Conservation (phyloP, 2,113 vertebrate species). For the Psettodes erumei region DNA sequence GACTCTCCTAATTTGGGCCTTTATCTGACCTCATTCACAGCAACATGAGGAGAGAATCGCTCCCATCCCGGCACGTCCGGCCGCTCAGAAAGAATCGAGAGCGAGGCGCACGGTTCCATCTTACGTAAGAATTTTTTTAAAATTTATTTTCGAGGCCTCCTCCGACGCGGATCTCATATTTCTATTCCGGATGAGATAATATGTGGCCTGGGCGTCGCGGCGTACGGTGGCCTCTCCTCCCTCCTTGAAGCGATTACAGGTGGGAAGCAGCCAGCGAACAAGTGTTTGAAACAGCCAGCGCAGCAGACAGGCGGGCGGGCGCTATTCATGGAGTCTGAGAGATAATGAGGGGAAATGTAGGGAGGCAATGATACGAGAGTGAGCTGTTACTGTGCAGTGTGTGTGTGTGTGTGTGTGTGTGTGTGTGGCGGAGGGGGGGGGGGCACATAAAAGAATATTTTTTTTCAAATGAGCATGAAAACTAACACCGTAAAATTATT, state of each 20-base stretch:
- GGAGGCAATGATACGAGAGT: constrained; percentile 42
- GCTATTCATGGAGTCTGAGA: constrained; percentile 71
- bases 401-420: constrained; percentile 5
- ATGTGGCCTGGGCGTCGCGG: constrained; percentile 8
- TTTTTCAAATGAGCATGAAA: constrained; percentile 22
- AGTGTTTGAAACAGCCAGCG: constrained; percentile 63
- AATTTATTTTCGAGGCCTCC: constrained; percentile 20
- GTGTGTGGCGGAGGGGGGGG: not conserved
- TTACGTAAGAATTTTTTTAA: constrained; percentile 12
- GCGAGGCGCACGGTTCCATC: constrained; percentile 6
- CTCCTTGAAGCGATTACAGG: constrained; percentile 57
- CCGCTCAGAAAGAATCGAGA: constrained; percentile 16
- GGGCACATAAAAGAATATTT: constrained; percentile 3
- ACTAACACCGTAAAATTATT: constrained; percentile 15
- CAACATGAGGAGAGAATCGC: too few species aligned
- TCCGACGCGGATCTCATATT: constrained; percentile 10
- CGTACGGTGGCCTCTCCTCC: constrained; percentile 14
- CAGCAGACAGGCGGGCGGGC: constrained; percentile 54
- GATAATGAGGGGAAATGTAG: constrained; percentile 68
- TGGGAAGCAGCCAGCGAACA: constrained; percentile 61
- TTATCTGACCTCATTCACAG: constrained; percentile 10
- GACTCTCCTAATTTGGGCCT: not conserved
- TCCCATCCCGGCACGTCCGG: too few species aligned
- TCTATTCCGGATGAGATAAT: constrained; percentile 20
- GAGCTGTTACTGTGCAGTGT: constrained; percentile 28